Conservation (phyloP, 2,113 vertebrate genomes). For the Panthera uncia region DNA sequence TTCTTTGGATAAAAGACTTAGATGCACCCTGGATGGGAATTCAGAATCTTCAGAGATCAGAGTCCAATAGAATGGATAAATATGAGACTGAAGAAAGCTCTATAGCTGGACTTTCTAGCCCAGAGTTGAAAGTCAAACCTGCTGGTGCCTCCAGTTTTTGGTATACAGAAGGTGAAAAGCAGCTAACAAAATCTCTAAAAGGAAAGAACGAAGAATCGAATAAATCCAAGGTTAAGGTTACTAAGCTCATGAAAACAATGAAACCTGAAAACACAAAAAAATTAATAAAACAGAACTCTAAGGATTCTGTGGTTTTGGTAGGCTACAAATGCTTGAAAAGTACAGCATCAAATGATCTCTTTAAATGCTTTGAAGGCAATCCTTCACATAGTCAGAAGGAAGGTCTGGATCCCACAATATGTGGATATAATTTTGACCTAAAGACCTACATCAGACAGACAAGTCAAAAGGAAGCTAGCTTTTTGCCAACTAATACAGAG, state of each 20-base stretch:
- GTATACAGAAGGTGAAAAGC: slow-evolving; percentile 90
- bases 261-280: slow-evolving; percentile 97
- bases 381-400: slow-evolving; percentile 84
- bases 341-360: slow-evolving; percentile 85
- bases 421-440: slow-evolving; percentile 83
- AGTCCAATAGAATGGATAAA: slow-evolving; percentile 91
- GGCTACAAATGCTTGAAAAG: slow-evolving; percentile 97
- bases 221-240: slow-evolving; percentile 96
- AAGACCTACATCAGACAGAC: slow-evolving; percentile 85
- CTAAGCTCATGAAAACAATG: slow-evolving; percentile 95
- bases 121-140: slow-evolving; percentile 87
- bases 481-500: slow-evolving; percentile 81
- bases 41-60: slow-evolving; percentile 89
- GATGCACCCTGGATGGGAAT: slow-evolving; percentile 95
- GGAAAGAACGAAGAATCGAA: slow-evolving; percentile 88
- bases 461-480: slow-evolving; percentile 83
- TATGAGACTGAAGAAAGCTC: slow-evolving; percentile 89
- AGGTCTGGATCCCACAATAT: slow-evolving; percentile 84
- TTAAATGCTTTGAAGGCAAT: slow-evolving; percentile 89
- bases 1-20: slow-evolving; percentile 88
- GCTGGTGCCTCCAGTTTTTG: slow-evolving; percentile 84
- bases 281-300: slow-evolving; percentile 93
- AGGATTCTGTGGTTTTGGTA: slow-evolving; percentile 97
- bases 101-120: slow-evolving; percentile 86
- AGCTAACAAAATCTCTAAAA: slow-evolving; percentile 85